Percentiles rank a stretch among this genome's conserved stretches.
phyloP scores from a whole-genome alignment of 2,113 vertebrate species.

The Proteles cristata region DNA sequence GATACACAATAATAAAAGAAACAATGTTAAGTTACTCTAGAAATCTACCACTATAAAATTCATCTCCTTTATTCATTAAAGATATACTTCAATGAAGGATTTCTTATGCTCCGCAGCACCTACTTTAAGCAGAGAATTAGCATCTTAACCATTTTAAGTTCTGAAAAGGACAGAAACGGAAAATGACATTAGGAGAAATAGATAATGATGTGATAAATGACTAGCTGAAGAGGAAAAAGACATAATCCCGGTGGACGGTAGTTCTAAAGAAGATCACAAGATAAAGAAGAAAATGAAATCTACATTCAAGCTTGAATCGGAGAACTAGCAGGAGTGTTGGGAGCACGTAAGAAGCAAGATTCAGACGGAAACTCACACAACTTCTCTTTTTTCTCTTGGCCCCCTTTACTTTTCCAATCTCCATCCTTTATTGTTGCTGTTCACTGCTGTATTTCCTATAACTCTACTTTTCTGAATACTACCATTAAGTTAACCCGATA shows the following conservation, averaged over 20 bases:
- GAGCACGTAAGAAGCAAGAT: background rate
- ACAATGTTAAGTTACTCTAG: background rate
- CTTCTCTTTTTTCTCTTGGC: background rate
- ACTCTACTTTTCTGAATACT: background rate
- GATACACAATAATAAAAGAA: background rate
- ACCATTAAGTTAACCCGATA: background rate
- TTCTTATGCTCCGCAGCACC: background rate
- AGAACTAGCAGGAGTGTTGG: background rate
- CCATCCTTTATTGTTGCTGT: background rate
- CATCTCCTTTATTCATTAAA: background rate
- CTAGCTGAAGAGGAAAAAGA: background rate
- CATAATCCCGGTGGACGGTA: background rate
- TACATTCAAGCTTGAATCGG: background rate
- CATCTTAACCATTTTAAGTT: background rate
- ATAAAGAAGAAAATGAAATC: constrained; percentile 36
- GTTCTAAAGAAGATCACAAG: background rate
- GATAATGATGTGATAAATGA: background rate
- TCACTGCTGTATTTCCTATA: background rate
- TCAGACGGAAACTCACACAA: background rate
- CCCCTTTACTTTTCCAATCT: background rate
- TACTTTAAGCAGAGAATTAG: background rate
- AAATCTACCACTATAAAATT: background rate
- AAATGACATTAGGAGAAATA: background rate
- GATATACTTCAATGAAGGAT: background rate
- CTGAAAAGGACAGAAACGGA: background rate